Evolutionary conservation across 2,888 invertebrate genomes (phyloP).

Genomic region (Hypolimnas misippus): DNA sequence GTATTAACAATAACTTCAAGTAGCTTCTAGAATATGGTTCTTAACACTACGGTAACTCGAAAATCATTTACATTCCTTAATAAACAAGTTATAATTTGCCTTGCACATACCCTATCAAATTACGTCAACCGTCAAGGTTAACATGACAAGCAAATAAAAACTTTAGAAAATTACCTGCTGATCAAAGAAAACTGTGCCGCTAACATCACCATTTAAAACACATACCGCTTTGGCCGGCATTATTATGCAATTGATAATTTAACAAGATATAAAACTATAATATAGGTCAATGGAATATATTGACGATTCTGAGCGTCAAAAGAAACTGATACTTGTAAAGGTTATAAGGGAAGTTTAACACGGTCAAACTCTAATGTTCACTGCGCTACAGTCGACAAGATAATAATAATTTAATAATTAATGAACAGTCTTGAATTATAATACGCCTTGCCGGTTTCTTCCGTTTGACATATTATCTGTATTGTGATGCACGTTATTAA

Average conservation of each 20-base stretch:
- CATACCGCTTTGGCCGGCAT: conserved; percentile 92
- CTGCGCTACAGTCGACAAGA: neutral
- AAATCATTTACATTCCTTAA: neutral
- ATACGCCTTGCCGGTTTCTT: conserved; percentile 1
- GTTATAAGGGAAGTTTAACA: too few species aligned
- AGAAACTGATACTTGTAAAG: neutral
- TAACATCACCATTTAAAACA: conserved; percentile 93
- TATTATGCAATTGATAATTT: conserved; percentile 39
- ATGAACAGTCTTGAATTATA: neutral
- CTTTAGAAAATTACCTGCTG: conserved; percentile 84
- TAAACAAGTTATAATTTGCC: conserved; percentile 10
- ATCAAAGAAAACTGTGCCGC: conserved; percentile 91
- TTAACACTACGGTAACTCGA: neutral
- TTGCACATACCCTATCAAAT: conserved; percentile 1
- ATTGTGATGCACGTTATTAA: too few species aligned
- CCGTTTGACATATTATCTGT: too few species aligned
- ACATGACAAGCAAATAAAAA: conserved; percentile 22
- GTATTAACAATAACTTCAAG: neutral
- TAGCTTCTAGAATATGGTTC: conserved; percentile 5
- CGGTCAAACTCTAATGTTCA: neutral
- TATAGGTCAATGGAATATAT: neutral
- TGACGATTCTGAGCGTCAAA: neutral
- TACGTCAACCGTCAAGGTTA: conserved; percentile 40
- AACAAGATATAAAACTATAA: neutral
- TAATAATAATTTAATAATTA: conserved; percentile 1